Evolutionary conservation across 2,797 vertebrate species (phyloP).

Genomic region (Aphelocoma californica): DNA sequence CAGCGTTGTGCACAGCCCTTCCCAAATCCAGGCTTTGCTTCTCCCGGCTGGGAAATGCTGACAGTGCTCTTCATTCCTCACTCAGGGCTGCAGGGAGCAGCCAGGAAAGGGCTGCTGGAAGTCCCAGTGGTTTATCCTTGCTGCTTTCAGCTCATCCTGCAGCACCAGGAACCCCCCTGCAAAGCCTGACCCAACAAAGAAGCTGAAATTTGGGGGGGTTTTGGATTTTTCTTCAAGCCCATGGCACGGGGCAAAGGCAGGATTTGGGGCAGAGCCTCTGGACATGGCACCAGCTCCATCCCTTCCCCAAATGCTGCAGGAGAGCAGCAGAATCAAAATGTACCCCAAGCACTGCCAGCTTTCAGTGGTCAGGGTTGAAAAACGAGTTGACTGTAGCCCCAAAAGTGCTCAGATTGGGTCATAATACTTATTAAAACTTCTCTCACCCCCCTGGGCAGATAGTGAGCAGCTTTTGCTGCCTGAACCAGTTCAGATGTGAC

Average conservation of each 20-base stretch:
- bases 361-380: background rate
- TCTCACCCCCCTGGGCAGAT: background rate
- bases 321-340: background rate
- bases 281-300: background rate
- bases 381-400: accelerated
- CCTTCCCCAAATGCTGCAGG: background rate
- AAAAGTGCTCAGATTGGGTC: background rate
- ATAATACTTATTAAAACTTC: background rate
- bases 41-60: background rate
- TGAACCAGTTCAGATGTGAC: background rate
- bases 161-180: background rate
- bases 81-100: background rate
- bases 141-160: background rate
- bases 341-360: background rate
- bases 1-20: background rate
- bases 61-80: background rate
- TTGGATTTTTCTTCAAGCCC: background rate
- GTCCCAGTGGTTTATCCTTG: background rate
- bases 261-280: background rate
- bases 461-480: background rate
- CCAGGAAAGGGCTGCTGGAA: background rate
- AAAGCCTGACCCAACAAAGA: background rate
- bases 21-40: background rate
- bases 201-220: background rate
- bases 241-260: accelerated